Evolutionary conservation across 1,140 invertebrate genomes (phyloP), one percentile per base, ranked within the genome.

Genomic region (Drosophila kikkawai): DNA sequence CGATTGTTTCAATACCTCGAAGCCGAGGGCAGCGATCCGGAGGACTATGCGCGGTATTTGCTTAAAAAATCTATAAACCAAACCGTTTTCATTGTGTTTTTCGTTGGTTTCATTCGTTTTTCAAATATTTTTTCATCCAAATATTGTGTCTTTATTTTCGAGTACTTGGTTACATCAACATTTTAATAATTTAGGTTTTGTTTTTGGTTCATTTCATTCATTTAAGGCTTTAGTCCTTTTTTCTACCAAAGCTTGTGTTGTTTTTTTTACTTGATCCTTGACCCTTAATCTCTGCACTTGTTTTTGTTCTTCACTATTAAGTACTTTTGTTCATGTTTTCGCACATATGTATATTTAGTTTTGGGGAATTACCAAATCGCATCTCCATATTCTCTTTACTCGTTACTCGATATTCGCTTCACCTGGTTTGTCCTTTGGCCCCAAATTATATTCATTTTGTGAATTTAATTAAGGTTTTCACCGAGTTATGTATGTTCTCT

Each of bases 11-110:
- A 92, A 79, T 93, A 93, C 83, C 87, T 93, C 76, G 92, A 93
- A 75, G 92, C 92, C 71, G 92, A 93, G 79, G 92, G 91, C 77
- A 93, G 92, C 78, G 92, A 93, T 92, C 92, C 92, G 68, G 92
- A 93, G 85, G 92, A 93, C 88, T 93, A 93, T 92, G 87, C 92
- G 86, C 92, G 92, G 92, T 93, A 93, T 79, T 80, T 73, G 53
- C 67, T 59, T 47, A 48, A 36, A 19, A 7, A 19, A 53, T 51
- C 19, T 37, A 39, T 51, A 44, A 13, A 17, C n/a, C 12, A 26
- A 47, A 22, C 2, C 58, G 17, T 60, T 56, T 15, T 37, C n/a
- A 39, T 77, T 67, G 36, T 65, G 32, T 51, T 48, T 64, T n/a
- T 36, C 3, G 4, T 51, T 63, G 17, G 26, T 47, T 53, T 26